Evolutionary conservation across 2,888 invertebrate genomes (phyloP).

Genomic region (Piscicola geometra): DNA sequence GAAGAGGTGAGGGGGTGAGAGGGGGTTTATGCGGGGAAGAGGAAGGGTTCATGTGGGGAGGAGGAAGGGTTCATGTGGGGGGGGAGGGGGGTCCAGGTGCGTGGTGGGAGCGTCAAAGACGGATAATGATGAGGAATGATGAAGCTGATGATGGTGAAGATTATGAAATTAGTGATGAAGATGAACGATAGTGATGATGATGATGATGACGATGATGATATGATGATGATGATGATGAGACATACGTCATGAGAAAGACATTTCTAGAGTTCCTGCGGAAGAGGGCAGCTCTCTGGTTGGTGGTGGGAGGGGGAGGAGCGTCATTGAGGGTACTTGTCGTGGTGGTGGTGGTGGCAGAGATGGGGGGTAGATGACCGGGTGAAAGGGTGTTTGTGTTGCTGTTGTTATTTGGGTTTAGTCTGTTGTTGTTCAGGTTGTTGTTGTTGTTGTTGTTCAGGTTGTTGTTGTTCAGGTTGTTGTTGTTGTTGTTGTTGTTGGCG

Average conservation of each 20-base stretch:
- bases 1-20: not conserved
- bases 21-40: constrained; percentile 47
- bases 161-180: not conserved
- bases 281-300: constrained; percentile 42
- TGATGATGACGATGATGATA: no score
- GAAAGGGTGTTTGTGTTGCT: not conserved
- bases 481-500: not conserved
- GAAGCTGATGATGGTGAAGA: not conserved
- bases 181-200: not conserved
- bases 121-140: not conserved
- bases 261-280: constrained; percentile 55
- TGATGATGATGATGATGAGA: not conserved
- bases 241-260: constrained; percentile 55
- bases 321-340: not conserved
- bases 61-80: not conserved
- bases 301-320: constrained; percentile 42
- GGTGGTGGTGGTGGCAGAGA: not conserved
- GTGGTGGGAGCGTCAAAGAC: not conserved
- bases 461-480: not conserved
- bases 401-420: not conserved
- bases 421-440: not conserved
- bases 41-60: constrained; percentile 32
- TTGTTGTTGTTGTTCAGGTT: not conserved
- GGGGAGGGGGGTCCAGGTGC: not conserved
- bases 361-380: not conserved